Evolutionary conservation across 2,888 invertebrate genomes (phyloP), one percentile per base, ranked within the genome.

Genomic region (Leucophenga montana): DNA sequence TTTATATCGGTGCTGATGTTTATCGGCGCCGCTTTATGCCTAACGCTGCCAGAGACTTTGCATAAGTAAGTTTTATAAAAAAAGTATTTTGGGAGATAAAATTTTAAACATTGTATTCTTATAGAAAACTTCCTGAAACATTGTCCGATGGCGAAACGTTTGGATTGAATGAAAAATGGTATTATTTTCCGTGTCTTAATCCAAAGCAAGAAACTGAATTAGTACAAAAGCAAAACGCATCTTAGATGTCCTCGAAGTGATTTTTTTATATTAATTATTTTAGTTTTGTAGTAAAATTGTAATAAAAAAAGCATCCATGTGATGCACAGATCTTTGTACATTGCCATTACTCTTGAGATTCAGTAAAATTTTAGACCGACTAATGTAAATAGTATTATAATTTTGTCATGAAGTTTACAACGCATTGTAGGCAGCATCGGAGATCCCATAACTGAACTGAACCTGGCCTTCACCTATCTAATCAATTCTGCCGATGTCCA

Each of bases 11-110:
- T 88, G 0, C 80, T 90, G 48, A 85, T 90, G 72, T 85, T 91
- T 44, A 73, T 89, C 5, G 91, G 92, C 0, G 90, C 91, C 0
- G 80, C 85, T 0, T 86, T 91, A n/a, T 91, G 92, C 68, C 82
- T 92, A 13, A 86, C 90, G 56, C 85, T 92, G 68, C 92, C 92
- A 3, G 92, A 92, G 85, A 92, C 92, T 0, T 84, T 91, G 20
- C 85, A 89, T 50, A 85, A 80, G 88, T 88, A 73, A 78, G 80
- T 67, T 48, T 50, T 53, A n/a, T 59, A 39, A 31, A 18, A 70
- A 14, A 16, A n/a, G 0, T n/a, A 27, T 27, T 9, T 27, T n/a
- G 16, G 6, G 5, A 13, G n/a, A 1, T 4, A 16, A 16, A 16
- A 1, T 16, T 16, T 50, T 50, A 18, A 13, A 13, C 16, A 31